phyloP scores from a whole-genome alignment of 2,888 invertebrate genomes.

The Toxonevra muliebris region DNA sequence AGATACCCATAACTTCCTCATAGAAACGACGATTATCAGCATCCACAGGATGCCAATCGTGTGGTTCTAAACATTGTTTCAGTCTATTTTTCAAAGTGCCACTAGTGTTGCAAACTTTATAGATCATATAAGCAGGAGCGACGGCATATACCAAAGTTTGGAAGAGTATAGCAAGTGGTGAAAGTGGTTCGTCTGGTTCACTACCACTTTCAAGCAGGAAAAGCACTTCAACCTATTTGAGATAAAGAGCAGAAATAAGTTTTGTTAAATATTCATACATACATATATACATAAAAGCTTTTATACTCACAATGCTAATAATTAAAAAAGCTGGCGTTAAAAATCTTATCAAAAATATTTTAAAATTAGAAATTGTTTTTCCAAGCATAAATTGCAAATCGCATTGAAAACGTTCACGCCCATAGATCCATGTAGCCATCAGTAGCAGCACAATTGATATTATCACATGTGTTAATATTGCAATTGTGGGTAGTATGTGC shows the following conservation, averaged over 20 bases:
- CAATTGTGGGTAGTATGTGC: constrained; percentile 51
- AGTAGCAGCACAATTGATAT: constrained; percentile 80
- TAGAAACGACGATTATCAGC: constrained; percentile 60
- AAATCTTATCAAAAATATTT: constrained; percentile 58
- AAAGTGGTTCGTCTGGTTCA: constrained; percentile 34
- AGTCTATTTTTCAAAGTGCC: constrained; percentile 54
- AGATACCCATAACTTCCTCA: constrained; percentile 61
- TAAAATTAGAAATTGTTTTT: constrained; percentile 68
- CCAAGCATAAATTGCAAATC: constrained; percentile 80
- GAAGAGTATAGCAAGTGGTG: constrained; percentile 44
- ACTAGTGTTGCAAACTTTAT: constrained; percentile 53
- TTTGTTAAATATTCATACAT: neutral
- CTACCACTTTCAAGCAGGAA: constrained; percentile 32
- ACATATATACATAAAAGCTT: neutral
- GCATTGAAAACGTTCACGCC: constrained; percentile 71
- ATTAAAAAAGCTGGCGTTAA: constrained; percentile 56
- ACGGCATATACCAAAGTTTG: constrained; percentile 51
- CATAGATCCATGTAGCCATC: constrained; percentile 86
- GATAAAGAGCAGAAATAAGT: neutral
- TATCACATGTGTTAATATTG: constrained; percentile 53
- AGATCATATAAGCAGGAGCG: constrained; percentile 54
- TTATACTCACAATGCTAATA: constrained; percentile 49
- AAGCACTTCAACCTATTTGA: constrained; percentile 37
- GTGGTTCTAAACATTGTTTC: constrained; percentile 59
- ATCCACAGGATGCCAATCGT: constrained; percentile 64